Percentiles rank a stretch among this genome's conserved stretches.
Conservation (phyloP, 35 echinoderm and acorn worm genomes). For the Patiria miniata region DNA sequence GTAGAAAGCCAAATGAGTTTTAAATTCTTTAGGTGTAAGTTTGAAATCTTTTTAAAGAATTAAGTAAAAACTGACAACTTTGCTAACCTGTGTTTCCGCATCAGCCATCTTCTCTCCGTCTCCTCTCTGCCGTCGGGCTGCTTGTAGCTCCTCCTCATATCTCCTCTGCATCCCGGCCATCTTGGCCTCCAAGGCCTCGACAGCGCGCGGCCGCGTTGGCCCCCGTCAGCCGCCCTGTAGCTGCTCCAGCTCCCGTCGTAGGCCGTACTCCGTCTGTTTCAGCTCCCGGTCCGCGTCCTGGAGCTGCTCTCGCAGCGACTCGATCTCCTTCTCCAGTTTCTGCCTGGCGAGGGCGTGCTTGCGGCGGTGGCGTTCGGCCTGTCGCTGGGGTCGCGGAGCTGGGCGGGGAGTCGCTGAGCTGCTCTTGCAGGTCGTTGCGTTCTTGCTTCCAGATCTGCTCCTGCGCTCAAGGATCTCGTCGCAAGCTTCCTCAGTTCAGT, state of each 20-base stretch:
- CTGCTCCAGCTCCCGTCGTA: slow-evolving; percentile 36
- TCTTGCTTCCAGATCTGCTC: slow-evolving; percentile 36
- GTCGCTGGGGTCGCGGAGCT: neutral
- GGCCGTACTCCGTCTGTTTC: slow-evolving; percentile 30
- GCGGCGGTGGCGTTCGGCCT: slow-evolving; percentile 17
- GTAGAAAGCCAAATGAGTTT: too few relatives aligned
- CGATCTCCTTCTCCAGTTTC: slow-evolving; percentile 23
- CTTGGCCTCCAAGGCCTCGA: slow-evolving; percentile 47
- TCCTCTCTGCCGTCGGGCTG: neutral
- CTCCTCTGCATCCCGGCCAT: slow-evolving; percentile 38
- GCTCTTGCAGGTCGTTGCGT: slow-evolving; percentile 5
- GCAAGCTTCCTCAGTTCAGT: neutral
- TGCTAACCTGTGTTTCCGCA: neutral
- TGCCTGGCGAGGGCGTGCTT: slow-evolving; percentile 18
- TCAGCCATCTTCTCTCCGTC: neutral
- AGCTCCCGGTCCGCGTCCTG: slow-evolving; percentile 21
- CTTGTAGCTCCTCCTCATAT: slow-evolving; percentile 13
- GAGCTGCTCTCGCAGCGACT: slow-evolving; percentile 22
- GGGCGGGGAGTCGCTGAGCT: slow-evolving; percentile 23
- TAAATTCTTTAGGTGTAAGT: too few relatives aligned
- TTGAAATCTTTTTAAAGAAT: too few relatives aligned
- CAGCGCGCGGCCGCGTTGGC: slow-evolving; percentile 12
- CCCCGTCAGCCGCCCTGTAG: slow-evolving; percentile 27
- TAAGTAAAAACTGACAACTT: too few relatives aligned
- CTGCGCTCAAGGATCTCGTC: slow-evolving; percentile 16